Evolutionary conservation across 2,113 vertebrate species (phyloP).

Genomic region (Tupaia chinensis): DNA sequence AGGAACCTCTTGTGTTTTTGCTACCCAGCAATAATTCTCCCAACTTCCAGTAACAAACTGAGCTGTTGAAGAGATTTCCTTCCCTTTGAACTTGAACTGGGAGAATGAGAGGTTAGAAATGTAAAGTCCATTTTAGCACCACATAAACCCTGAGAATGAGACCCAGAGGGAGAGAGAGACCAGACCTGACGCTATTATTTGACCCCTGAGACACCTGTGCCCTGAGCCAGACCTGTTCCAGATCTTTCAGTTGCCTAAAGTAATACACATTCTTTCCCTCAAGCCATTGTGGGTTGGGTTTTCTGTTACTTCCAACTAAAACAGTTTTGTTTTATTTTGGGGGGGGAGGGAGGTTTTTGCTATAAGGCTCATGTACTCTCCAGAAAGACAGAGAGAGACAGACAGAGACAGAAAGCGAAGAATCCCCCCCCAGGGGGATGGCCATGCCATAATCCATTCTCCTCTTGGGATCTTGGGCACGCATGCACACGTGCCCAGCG

Average conservation of each 20-base stretch:
- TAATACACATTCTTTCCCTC: background rate
- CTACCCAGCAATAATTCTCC: background rate
- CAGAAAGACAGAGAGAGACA: too few relatives aligned
- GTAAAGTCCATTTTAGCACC: background rate
- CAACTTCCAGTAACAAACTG: background rate
- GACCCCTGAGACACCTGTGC: background rate
- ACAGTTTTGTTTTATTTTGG: background rate
- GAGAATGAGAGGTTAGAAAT: slow-evolving; percentile 8
- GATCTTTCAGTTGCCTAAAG: background rate
- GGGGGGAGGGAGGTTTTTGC: too few relatives aligned
- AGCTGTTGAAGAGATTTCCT: background rate
- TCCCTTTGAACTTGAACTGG: background rate
- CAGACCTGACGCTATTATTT: background rate
- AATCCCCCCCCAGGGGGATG: too few relatives aligned
- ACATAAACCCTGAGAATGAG: background rate
- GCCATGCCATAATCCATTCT: too few relatives aligned
- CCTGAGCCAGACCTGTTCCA: background rate
- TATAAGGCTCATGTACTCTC: too few relatives aligned
- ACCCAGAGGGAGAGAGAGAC: background rate
- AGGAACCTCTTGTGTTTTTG: slow-evolving; percentile 3
- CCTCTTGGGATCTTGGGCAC: too few relatives aligned
- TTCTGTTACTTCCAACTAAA: slow-evolving; percentile 36
- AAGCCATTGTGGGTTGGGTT: background rate
- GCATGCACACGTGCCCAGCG: too few relatives aligned
- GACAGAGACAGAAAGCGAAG: too few relatives aligned